Percentiles rank a stretch among this genome's conserved stretches.
These are phyloP conservation scores for Turritopsis dohrnii DNA, from an alignment of 30 jellyfish, hydroid and myxozoan genomes.

Conservation along the genomic window DNA sequence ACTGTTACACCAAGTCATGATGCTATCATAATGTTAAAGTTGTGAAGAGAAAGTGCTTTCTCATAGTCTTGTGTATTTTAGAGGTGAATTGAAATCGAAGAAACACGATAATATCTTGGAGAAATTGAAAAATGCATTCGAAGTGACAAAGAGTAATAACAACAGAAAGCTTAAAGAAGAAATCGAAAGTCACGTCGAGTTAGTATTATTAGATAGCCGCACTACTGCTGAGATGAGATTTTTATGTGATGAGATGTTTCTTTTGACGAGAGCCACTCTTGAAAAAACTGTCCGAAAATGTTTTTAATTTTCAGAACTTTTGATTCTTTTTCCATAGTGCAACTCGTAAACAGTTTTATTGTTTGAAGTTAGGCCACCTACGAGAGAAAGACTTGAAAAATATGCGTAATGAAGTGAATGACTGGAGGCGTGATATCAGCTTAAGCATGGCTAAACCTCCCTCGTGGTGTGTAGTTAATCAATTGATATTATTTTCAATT, in stretches of 20 bases:
- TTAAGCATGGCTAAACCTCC: constrained; percentile 34
- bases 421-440: constrained; percentile 25
- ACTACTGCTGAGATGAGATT: too few relatives aligned
- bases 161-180: constrained; percentile 42
- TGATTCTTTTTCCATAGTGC: constrained; percentile 23
- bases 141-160: constrained; percentile 24
- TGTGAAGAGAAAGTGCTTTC: neutral
- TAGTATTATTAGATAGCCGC: too few relatives aligned
- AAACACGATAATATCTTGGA: constrained; percentile 36
- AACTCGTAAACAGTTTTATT: constrained; percentile 31
- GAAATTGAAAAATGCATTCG: constrained; percentile 34
- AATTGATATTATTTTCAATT: too few relatives aligned
- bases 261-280: too few relatives aligned
- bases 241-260: too few relatives aligned
- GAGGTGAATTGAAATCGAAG: constrained; percentile 26
- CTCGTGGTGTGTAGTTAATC: constrained; percentile 48
- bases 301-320: too few relatives aligned
- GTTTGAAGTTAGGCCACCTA: constrained; percentile 30
- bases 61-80: neutral
- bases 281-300: too few relatives aligned
- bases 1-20: neutral
- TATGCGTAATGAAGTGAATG: constrained; percentile 53
- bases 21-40: neutral
- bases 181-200: constrained; percentile 40
- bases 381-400: constrained; percentile 44